Evolutionary conservation across 2,113 vertebrate genomes (phyloP).

Genomic region (Triplophysa dalaica): DNA sequence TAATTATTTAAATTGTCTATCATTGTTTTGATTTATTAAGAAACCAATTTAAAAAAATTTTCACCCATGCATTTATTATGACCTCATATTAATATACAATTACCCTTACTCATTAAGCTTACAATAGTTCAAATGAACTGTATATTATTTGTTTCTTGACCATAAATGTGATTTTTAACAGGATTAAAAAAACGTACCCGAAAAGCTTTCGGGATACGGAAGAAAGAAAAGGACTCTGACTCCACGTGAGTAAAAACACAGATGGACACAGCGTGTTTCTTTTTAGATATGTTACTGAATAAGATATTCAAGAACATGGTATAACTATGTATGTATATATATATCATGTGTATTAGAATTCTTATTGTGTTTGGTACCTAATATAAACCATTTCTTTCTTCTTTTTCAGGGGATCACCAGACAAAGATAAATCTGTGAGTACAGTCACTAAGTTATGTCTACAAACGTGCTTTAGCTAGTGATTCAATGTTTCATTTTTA

Average conservation of each 20-base stretch:
- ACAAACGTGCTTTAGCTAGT: not conserved
- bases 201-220: conserved; percentile 95
- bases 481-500: not conserved
- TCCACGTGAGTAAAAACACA: conserved; percentile 80
- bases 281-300: not conserved
- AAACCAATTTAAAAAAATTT: not conserved
- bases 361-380: no score
- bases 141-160: conserved; percentile 3
- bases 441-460: conserved; percentile 29
- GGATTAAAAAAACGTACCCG: conserved; percentile 98
- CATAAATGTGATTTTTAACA: conserved; percentile 56
- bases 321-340: no score
- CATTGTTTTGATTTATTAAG: no score
- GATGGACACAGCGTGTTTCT: not conserved
- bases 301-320: no score
- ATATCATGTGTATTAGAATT: no score
- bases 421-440: conserved; percentile 92
- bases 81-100: not conserved
- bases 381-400: conserved; percentile 46
- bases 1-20: no score
- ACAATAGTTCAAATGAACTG: not conserved
- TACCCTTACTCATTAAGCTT: not conserved
- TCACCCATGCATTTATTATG: not conserved
- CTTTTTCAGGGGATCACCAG: conserved; percentile 88
- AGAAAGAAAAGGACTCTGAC: conserved; percentile 95